Base-by-base conservation (phyloP, 2,888 invertebrate genomes). In the Drosophila pegasa region DNA sequence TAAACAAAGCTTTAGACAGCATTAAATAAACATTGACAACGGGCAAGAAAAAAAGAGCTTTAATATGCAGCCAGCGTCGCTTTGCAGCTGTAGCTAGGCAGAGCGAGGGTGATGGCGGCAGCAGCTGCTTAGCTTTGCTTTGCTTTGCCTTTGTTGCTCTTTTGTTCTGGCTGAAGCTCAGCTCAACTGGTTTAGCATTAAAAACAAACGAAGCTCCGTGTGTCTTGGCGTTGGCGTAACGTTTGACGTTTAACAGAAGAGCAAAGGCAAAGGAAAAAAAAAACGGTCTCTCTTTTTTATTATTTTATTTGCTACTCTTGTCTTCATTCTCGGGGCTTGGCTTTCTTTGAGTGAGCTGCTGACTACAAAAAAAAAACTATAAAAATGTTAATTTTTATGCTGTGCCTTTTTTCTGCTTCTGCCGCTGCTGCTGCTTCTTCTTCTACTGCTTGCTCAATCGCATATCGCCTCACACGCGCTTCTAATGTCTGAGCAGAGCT, bases 381-480 rank as follows among this genome's bases (percentile, higher is more conserved):
- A 57, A 71, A 75, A 68, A 75, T 63, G 63, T 63, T 63, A 63
- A 63, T 61, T 80, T 80, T 75, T 80, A 75, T 65, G 81, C 71
- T 71, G 56, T 69, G 61, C 52, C 66, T 73, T 73, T 66, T 71
- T 85, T 83, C 73, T 69, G 75, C 71, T 81, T 54, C 76, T 68
- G 63, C 75, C 79, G 70, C 78, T 69, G 74, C 65, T 70, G 56
- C 69, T 66, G 67, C 70, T 70, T 29, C 31, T 75, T 71, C 71
- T 69, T 67, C 60, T 67, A 70, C 78, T 76, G 78, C 72, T 80
- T 71, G 78, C 68, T 74, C 75, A 69, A 76, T 66, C 81, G 56
- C 60, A 60, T 51, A 41, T 75, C 58, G 84, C 72, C 82, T 85
- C 77, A 80, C 86, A 86, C 83, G 84, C 83, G 83, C 83, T 83